phyloP scores from a whole-genome alignment of 1,140 invertebrate species.

The Triops cancriformis region DNA sequence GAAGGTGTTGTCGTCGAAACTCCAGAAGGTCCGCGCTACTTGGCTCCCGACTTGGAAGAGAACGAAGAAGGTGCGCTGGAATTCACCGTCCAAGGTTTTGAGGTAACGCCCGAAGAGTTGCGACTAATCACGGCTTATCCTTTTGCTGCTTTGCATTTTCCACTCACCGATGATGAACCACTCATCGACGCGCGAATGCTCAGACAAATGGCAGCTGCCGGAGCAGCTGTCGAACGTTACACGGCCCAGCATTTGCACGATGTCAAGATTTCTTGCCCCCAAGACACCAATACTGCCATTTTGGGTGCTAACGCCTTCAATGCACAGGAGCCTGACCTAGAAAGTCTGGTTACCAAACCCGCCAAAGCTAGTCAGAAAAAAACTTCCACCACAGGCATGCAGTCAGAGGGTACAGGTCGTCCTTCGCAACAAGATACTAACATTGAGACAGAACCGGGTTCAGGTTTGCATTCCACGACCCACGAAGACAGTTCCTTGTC shows the following conservation, averaged over 20 bases:
- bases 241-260: constrained; percentile 29
- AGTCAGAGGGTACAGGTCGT: neutral
- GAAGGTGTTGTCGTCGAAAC: constrained; percentile 63
- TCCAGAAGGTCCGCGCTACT: constrained; percentile 57
- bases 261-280: constrained; percentile 27
- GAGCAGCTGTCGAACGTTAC: constrained; percentile 57
- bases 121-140: constrained; percentile 50
- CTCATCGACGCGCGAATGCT: constrained; percentile 58
- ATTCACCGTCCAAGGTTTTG: constrained; percentile 65
- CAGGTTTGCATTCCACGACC: neutral
- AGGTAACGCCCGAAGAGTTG: constrained; percentile 58
- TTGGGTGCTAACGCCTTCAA: constrained; percentile 26
- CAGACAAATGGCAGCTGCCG: constrained; percentile 57
- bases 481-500: neutral
- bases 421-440: neutral
- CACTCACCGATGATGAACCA: constrained; percentile 47
- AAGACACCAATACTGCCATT: constrained; percentile 22
- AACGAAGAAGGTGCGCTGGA: constrained; percentile 54
- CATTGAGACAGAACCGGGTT: neutral
- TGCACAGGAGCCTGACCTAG: constrained; percentile 8
- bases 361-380: neutral
- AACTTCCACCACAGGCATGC: neutral
- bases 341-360: neutral
- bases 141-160: constrained; percentile 32
- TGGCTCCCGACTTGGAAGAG: constrained; percentile 57